These are phyloP conservation scores for Diaprepes abbreviatus DNA, from an alignment of 2,888 invertebrate genomes.

Conservation along the genomic window DNA sequence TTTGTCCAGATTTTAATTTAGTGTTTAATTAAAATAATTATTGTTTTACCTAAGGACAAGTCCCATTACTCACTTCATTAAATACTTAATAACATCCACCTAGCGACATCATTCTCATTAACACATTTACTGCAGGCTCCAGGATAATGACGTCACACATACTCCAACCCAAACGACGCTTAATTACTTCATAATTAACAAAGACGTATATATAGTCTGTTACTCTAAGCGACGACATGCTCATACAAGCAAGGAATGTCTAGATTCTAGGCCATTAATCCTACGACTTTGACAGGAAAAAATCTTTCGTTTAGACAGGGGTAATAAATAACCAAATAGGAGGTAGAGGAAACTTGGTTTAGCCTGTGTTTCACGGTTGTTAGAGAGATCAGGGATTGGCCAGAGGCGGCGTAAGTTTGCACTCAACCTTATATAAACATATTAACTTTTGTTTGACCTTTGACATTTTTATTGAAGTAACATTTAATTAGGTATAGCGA, in stretches of 20 bases:
- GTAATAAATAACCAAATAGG: constrained; percentile 29
- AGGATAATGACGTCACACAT: constrained; percentile 44
- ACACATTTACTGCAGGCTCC: constrained; percentile 36
- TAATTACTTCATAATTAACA: constrained; percentile 49
- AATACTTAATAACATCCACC: constrained; percentile 6
- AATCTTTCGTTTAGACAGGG: constrained; percentile 20
- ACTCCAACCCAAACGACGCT: constrained; percentile 41
- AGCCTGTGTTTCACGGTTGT: constrained; percentile 11
- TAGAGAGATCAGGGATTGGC: constrained; percentile 5
- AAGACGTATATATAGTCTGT: constrained; percentile 40
- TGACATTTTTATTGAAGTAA: not conserved
- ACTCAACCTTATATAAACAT: not conserved
- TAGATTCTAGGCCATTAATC: constrained; percentile 35
- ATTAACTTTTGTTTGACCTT: too few relatives aligned
- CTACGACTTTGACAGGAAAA: constrained; percentile 31
- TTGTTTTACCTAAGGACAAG: not conserved
- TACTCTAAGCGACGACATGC: constrained; percentile 34
- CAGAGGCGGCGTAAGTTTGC: not conserved
- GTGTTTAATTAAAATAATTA: not conserved
- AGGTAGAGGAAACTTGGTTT: constrained; percentile 15
- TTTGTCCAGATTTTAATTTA: too few relatives aligned
- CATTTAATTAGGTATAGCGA: not conserved
- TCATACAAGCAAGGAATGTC: constrained; percentile 36
- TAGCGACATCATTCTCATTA: constrained; percentile 33
- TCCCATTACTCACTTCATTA: not conserved